Base-by-base conservation (phyloP, 2,888 invertebrate genomes). In the Polyommatus icarus region DNA sequence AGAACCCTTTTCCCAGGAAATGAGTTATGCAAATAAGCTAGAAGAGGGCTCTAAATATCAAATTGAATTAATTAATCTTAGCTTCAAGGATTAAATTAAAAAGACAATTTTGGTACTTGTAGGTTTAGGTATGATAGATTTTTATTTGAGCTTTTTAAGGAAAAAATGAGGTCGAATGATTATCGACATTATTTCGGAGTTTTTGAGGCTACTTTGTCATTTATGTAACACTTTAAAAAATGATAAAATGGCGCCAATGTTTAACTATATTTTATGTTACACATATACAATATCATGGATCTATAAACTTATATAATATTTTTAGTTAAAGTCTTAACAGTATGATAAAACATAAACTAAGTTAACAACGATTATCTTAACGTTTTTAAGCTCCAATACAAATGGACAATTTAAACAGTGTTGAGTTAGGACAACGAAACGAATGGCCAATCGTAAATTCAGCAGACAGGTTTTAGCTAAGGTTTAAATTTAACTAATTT, bases 401-500 rank as follows among this genome's bases (percentile, higher is more conserved):
- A 54, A 50, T 57, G 40, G 71, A 72, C 71, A 78, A 76, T 77
- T 78, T 78, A 77, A 73, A 73, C 40, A 61, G n/a, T 59, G 67
- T 76, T 77, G 59, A 77, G 76, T 67, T 54, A 59, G 78, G 76
- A 79, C 76, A 80, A 76, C 78, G 75, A 78, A 76, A 80, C 77
- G 78, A 79, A 79, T 78, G 79, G 78, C 36, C 78, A 50, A 80
- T 79, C 77, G 80, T 81, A 79, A 80, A 81, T 81, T 80, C 79
- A 79, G 79, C 76, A 76, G 78, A 78, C 79, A 76, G 79, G 77
- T 79, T 81, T 78, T 77, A 78, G 78, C 76, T 76, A 76, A 79
- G 78, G 78, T 78, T 79, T 79, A 80, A 80, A 80, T 80, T 80
- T 79, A 77, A 78, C 78, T 80, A 78, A 79, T 79, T 79, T 80